phyloP scores from a whole-genome alignment of 2,797 vertebrate species.

The Hypotaenidia okinawae region DNA sequence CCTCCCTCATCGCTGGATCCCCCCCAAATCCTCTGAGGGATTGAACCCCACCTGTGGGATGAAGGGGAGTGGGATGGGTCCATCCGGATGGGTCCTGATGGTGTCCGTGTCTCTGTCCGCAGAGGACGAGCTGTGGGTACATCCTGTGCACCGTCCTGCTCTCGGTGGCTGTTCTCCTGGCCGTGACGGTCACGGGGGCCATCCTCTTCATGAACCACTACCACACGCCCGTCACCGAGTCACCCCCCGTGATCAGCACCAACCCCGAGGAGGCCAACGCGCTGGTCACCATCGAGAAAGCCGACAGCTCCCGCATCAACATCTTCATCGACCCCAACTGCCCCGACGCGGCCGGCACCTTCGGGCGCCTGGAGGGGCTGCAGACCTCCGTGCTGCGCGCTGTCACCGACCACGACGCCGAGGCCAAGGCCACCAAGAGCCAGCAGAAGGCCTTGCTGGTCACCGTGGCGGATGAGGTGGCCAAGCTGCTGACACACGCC shows the following conservation, averaged over 20 bases:
- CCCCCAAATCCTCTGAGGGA: fast-evolving
- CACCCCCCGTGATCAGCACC: constrained; percentile 89
- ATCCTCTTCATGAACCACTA: constrained; percentile 97
- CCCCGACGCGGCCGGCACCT: constrained; percentile 87
- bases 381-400: constrained; percentile 91
- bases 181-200: constrained; percentile 89
- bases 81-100: fast-evolving
- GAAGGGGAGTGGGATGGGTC: neutral
- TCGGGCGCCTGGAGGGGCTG: constrained; percentile 89
- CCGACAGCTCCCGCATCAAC: constrained; percentile 93
- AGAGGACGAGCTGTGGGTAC: constrained; percentile 94
- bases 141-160: constrained; percentile 92
- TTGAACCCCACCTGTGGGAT: neutral
- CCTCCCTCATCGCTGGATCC: neutral
- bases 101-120: neutral
- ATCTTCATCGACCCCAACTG: constrained; percentile 98
- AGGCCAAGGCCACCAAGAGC: constrained; percentile 84
- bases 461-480: constrained; percentile 90
- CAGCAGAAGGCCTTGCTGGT: constrained; percentile 90
- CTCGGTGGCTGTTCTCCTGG: constrained; percentile 91
- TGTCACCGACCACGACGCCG: constrained; percentile 84
- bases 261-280: constrained; percentile 93
- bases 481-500: constrained; percentile 88
- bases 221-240: constrained; percentile 86
- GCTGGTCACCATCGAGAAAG: constrained; percentile 93